Percentiles rank a stretch among this genome's conserved stretches.
phyloP scores from a whole-genome alignment of 2,888 invertebrate genomes.

The Labia minor region DNA sequence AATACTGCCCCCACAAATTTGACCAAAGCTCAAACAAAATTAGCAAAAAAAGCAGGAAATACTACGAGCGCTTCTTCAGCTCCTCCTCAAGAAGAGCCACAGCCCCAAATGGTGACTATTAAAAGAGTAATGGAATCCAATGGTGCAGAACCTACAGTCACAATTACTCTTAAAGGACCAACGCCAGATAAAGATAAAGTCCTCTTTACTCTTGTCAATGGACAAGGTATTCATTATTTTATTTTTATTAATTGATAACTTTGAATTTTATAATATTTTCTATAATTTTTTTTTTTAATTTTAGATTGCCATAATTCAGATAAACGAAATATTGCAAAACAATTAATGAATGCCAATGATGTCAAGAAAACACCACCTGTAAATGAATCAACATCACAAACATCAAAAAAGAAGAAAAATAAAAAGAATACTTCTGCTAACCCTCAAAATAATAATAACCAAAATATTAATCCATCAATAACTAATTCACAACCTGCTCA shows the following conservation, averaged over 20 bases:
- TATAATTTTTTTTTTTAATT: neutral
- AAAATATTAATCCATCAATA: conserved; percentile 24
- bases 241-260: conserved; percentile 13
- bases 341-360: conserved; percentile 19
- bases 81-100: conserved; percentile 15
- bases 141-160: conserved; percentile 57
- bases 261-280: neutral
- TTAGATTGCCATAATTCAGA: conserved; percentile 24
- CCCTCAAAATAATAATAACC: conserved; percentile 23
- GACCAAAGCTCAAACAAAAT: conserved; percentile 9
- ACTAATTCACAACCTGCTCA: conserved; percentile 14
- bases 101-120: conserved; percentile 54
- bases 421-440: conserved; percentile 22
- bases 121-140: conserved; percentile 56
- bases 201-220: conserved; percentile 51
- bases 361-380: neutral
- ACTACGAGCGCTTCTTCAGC: conserved; percentile 21
- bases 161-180: conserved; percentile 62
- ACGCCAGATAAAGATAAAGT: conserved; percentile 63
- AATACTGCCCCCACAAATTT: conserved; percentile 23
- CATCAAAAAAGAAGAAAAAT: conserved; percentile 26
- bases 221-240: conserved; percentile 33
- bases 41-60: neutral
- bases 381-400: conserved; percentile 25
- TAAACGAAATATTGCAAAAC: conserved; percentile 30